These are phyloP conservation scores for Euplexia lucipara DNA, from an alignment of 2,888 invertebrate genomes.

Conservation along the genomic window DNA sequence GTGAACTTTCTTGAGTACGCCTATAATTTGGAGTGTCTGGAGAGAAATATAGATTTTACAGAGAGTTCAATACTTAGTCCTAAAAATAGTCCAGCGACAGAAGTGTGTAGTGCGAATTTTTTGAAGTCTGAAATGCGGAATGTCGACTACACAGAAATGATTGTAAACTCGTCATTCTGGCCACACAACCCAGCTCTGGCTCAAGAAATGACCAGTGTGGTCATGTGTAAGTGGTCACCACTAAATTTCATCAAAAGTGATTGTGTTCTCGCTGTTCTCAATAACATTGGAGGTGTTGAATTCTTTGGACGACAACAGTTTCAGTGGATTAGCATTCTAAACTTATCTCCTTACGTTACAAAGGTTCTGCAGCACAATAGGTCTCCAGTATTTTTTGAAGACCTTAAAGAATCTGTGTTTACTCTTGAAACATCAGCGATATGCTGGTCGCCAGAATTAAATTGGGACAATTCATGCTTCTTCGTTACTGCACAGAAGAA, in stretches of 20 bases:
- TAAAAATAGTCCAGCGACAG: slow-evolving; percentile 74
- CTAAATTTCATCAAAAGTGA: slow-evolving; percentile 68
- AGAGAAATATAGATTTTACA: slow-evolving; percentile 77
- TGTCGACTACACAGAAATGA: slow-evolving; percentile 78
- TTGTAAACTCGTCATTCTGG: slow-evolving; percentile 81
- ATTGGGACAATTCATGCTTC: slow-evolving; percentile 72
- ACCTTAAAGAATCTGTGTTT: slow-evolving; percentile 73
- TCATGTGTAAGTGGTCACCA: slow-evolving; percentile 80
- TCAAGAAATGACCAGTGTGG: slow-evolving; percentile 74
- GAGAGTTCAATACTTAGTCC: slow-evolving; percentile 73
- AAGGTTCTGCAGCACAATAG: slow-evolving; percentile 55
- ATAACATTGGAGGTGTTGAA: slow-evolving; percentile 81
- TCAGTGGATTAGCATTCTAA: slow-evolving; percentile 71
- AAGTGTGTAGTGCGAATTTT: slow-evolving; percentile 71
- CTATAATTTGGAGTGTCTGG: slow-evolving; percentile 75
- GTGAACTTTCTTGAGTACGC: slow-evolving; percentile 77
- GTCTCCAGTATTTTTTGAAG: slow-evolving; percentile 63
- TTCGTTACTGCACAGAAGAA: slow-evolving; percentile 83
- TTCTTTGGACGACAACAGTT: slow-evolving; percentile 68
- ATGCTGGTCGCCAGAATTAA: slow-evolving; percentile 76
- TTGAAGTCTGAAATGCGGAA: slow-evolving; percentile 72
- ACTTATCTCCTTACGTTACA: slow-evolving; percentile 73
- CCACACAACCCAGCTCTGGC: slow-evolving; percentile 78
- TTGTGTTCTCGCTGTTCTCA: slow-evolving; percentile 77
- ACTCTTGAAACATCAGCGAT: slow-evolving; percentile 74